A percentile compares a stretch with the other conserved stretches of the same genome.
Evolutionary conservation across 1,140 invertebrate genomes (phyloP).

Genomic region (Wiebesia pumilae): DNA sequence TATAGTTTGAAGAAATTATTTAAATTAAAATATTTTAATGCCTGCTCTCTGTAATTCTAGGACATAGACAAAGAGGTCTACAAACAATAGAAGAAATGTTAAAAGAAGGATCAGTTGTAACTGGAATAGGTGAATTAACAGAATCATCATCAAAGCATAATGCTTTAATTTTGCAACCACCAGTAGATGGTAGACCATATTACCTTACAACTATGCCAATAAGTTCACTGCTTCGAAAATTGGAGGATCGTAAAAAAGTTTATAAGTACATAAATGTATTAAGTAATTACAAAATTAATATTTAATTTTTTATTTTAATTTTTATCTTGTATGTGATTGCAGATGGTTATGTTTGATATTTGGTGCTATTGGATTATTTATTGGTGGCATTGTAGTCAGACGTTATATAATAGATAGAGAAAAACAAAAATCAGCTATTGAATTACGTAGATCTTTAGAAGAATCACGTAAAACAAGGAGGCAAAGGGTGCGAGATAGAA

Average conservation of each 20-base stretch:
- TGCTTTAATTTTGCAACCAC: constrained; percentile 80
- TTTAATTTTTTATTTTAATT: constrained; percentile 27
- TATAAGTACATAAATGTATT: constrained; percentile 71
- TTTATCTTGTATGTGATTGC: constrained; percentile 55
- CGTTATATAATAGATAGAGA: constrained; percentile 78
- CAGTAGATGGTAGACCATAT: constrained; percentile 80
- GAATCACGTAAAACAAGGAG: constrained; percentile 79
- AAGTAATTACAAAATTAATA: neutral
- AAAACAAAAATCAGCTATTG: constrained; percentile 75
- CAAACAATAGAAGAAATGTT: constrained; percentile 88
- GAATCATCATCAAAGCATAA: constrained; percentile 73
- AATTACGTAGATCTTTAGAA: constrained; percentile 78
- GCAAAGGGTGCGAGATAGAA: constrained; percentile 78
- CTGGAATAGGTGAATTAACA: constrained; percentile 83
- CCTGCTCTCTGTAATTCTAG: constrained; percentile 59
- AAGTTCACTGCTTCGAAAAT: constrained; percentile 80
- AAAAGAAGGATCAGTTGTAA: constrained; percentile 83
- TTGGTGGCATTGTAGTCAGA: constrained; percentile 79
- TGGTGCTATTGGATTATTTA: constrained; percentile 80
- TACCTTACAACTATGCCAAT: constrained; percentile 84
- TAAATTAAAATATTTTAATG: neutral
- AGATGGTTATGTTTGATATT: constrained; percentile 81
- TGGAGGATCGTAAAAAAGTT: constrained; percentile 80
- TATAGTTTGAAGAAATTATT: neutral
- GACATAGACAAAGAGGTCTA: constrained; percentile 82